Evolutionary conservation across 1,140 invertebrate genomes (phyloP), one percentile per base, ranked within the genome.

Genomic region (roundworm (Caenorhabditis elegans)): DNA sequence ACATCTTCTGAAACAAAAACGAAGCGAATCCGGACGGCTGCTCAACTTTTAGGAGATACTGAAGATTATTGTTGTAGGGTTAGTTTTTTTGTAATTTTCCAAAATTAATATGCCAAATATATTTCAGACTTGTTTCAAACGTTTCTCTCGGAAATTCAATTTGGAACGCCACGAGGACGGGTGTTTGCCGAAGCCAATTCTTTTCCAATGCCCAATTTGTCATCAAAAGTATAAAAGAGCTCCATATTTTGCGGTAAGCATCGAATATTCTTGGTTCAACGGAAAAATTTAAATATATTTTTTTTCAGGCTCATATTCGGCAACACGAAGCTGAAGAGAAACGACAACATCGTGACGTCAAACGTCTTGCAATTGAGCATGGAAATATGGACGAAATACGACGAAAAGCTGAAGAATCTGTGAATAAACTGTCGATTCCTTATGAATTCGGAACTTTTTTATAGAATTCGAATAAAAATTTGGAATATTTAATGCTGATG

Each of bases 71-170:
- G 34, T n/a, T 79, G 78, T 43, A 39, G n/a, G 36, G 78, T 79
- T 3, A 15, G 48, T 46, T n/a, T 26, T 34, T 34, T 26, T n/a
- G 8, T 2, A 53, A 26, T 60, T 70, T 3, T 43, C 11, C 13
- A 15, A 3, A 15, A 4, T 19, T 8, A 8, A 19, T 22, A 55
- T 34, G 2, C 10, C n/a, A 11, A n/a, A 6, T 43, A n/a, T 1
- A 19, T 65, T 79, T 70, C 46, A 79, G 78, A 60, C 31, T 6
- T 79, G 78, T n/a, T 79, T 79, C 31, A 79, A 79, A 70, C 34
- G 46, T 17, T 79, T 79, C 39, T 24, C 43, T 3, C 34, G 39
- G 24, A 79, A 79, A 36, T 34, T 17, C 34, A 79, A 79, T 70
- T 19, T 79, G 17, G 8, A 43, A 79, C 34, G 78, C 1, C 78